Evolutionary conservation across 35 echinoderm and acorn worm species (phyloP).

Genomic region (Patiria miniata): DNA sequence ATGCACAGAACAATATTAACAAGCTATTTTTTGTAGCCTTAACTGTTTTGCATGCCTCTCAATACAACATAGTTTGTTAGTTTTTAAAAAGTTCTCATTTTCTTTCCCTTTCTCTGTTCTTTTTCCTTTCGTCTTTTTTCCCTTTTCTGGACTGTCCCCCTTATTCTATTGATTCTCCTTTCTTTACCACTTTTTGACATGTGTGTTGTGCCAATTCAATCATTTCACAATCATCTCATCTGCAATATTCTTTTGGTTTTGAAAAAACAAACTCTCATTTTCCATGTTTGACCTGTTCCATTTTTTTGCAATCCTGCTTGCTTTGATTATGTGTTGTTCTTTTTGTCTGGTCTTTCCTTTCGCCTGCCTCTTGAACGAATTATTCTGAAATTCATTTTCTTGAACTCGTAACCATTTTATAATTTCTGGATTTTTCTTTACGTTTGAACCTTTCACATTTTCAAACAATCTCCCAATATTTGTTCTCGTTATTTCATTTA

Average conservation of each 20-base stretch:
- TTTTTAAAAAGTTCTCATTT: neutral
- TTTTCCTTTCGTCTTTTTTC: neutral
- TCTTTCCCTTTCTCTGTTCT: neutral
- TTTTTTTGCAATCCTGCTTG: too few relatives aligned
- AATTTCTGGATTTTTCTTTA: too few relatives aligned
- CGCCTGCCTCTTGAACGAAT: too few relatives aligned
- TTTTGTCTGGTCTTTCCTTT: too few relatives aligned
- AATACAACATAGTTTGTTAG: conserved; percentile 10
- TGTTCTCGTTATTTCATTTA: neutral
- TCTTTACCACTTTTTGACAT: neutral
- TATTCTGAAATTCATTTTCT: too few relatives aligned
- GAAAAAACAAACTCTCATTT: neutral
- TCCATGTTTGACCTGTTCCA: too few relatives aligned
- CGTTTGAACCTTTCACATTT: neutral
- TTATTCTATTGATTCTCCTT: neutral
- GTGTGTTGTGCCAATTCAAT: neutral
- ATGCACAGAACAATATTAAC: neutral
- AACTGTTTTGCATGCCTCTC: neutral
- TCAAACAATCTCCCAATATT: neutral
- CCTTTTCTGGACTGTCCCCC: neutral
- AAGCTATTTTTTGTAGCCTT: neutral
- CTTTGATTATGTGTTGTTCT: too few relatives aligned
- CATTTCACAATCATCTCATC: neutral
- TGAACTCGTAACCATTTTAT: too few relatives aligned
- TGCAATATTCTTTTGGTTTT: neutral